Evolutionary conservation across 2,113 vertebrate species (phyloP).

Genomic region (Perccottus glenii): DNA sequence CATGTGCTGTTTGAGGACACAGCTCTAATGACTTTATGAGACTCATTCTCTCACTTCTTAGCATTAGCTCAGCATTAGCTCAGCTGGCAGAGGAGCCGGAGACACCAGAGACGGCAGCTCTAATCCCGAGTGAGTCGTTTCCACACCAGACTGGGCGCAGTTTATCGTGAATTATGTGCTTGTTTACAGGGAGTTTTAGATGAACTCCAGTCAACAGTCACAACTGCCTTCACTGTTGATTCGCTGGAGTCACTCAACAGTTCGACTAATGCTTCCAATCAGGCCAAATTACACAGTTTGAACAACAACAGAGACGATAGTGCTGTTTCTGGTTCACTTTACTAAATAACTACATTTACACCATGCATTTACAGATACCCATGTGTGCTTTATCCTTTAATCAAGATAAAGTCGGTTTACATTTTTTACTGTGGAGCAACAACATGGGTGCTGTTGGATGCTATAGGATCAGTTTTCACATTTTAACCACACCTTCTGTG

Average conservation of each 20-base stretch:
- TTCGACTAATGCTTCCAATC: conserved; percentile 53
- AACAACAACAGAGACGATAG: conserved; percentile 33
- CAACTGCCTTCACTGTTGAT: conserved; percentile 47
- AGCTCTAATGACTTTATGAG: conserved; percentile 15
- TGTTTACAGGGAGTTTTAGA: conserved; percentile 64
- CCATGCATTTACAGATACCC: no score
- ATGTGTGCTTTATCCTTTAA: no score
- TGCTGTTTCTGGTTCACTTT: no score
- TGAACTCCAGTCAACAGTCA: conserved; percentile 59
- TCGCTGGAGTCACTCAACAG: conserved; percentile 39
- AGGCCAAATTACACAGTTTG: conserved; percentile 35
- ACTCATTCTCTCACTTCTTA: conserved; percentile 13
- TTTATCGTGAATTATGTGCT: conserved; percentile 57
- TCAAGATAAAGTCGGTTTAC: no score
- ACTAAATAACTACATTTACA: no score
- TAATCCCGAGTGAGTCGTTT: conserved; percentile 40
- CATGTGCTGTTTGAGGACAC: conserved; percentile 13
- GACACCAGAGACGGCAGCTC: conserved; percentile 23
- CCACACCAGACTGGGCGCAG: conserved; percentile 39
- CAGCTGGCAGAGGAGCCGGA: conserved; percentile 35
- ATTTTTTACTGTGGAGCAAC: no score
- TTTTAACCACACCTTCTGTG: no score
- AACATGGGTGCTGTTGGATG: no score
- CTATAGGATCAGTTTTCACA: no score
- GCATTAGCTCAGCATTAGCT: conserved; percentile 50